Base-by-base conservation (phyloP, 2,113 vertebrate species). In the Chionomys nivalis region DNA sequence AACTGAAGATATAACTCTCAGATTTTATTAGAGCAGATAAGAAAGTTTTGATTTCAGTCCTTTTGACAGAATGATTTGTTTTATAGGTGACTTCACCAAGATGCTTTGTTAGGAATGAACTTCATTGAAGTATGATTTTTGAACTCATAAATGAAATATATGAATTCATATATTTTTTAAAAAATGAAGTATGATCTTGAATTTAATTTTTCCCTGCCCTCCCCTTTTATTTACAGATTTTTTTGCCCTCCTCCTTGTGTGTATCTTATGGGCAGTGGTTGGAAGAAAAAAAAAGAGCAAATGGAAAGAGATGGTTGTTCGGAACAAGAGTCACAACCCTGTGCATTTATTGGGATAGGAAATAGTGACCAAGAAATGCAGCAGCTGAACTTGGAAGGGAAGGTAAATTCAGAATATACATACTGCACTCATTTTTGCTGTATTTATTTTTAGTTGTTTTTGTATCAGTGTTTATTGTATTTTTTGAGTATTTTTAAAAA, bases 201-300 rank as follows among this genome's bases (percentile, higher is more conserved):
- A 73, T 95, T 39, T 95, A 83, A 97, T 44, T 39, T 39, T 68
- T 78, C 91, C 58, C 81, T 90, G 52, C n/a, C 86, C 17, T 13
- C 13, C 36, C 70, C 16, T 23, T 63, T 52, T 61, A 91, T 82
- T 17, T 70, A 55, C 96, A 99, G 99, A 98, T 99, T 99, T 97
- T 99, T 99, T 98, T 99, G 99, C 97, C 99, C 99, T 92, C 99
- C 99, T 96, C 99, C 99, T 0, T 99, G 99, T 96, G 99, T 99
- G 2, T 99, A 99, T 98, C 99, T 99, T 96, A 99, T 99, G 99
- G 99, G 99, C 97, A 99, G 99, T 91, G 99, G 99, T 95, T 99
- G 99, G 99, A 99, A 99, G 99, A 99, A 99, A 99, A 99, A 99
- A 99, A 99, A 99, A 99, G 99, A 99, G 94, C 99, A 99, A 98